These are phyloP conservation scores for Indicator maculatus DNA, from an alignment of 2,113 vertebrate species.

Conservation along the genomic window DNA sequence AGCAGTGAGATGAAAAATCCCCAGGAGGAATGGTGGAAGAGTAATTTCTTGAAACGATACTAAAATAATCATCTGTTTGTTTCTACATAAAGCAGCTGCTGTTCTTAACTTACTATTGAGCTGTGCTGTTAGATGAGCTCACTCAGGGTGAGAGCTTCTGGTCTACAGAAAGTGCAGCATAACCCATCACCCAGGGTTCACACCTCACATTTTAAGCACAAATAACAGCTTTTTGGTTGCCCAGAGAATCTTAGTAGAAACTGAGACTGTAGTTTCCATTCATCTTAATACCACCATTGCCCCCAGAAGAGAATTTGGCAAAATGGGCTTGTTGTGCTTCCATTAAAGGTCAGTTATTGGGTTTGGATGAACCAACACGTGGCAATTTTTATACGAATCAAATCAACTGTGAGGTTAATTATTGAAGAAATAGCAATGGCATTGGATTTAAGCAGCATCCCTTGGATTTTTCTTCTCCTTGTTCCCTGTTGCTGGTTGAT, in stretches of 20 bases:
- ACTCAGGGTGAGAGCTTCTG: background rate
- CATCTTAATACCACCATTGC: background rate
- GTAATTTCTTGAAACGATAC: background rate
- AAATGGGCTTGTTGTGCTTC: background rate
- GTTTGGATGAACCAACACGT: background rate
- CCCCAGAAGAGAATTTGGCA: background rate
- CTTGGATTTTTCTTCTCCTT: background rate
- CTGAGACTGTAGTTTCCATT: background rate
- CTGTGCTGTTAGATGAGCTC: background rate
- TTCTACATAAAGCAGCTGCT: background rate
- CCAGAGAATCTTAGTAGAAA: background rate
- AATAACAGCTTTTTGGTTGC: background rate
- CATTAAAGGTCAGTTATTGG: background rate
- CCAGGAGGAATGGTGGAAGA: background rate
- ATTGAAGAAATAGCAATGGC: background rate
- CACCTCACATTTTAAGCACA: background rate
- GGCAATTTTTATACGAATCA: background rate
- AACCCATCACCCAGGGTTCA: background rate
- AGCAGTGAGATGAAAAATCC: background rate
- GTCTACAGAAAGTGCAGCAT: background rate
- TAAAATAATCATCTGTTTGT: background rate
- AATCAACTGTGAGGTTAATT: background rate
- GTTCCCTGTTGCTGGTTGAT: background rate
- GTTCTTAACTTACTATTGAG: background rate
- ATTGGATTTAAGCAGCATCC: background rate